A percentile compares a stretch with the other conserved stretches of the same genome.
Evolutionary conservation across 2,113 vertebrate species (phyloP).

Genomic region (Triplophysa rosa): DNA sequence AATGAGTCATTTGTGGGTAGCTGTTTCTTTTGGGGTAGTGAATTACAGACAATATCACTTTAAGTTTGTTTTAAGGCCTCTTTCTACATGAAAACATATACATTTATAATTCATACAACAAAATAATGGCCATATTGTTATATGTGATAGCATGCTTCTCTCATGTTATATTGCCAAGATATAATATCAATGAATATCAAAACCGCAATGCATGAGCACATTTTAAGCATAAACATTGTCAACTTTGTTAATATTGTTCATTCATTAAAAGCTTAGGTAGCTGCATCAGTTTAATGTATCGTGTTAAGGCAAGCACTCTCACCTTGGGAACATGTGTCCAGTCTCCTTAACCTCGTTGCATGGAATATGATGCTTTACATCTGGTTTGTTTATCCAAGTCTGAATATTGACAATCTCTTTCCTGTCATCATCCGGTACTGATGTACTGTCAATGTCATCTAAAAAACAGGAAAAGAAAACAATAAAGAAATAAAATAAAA

Average conservation of each 20-base stretch:
- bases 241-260: neutral
- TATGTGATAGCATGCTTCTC: too few relatives aligned
- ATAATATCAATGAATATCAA: neutral
- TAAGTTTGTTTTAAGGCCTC: too few relatives aligned
- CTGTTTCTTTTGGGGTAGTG: too few relatives aligned
- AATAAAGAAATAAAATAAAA: neutral
- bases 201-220: neutral
- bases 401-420: slow-evolving; percentile 97
- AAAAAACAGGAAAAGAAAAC: slow-evolving; percentile 26
- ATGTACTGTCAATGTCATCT: slow-evolving; percentile 99
- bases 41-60: too few relatives aligned
- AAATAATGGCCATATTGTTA: too few relatives aligned
- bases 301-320: slow-evolving; percentile 20
- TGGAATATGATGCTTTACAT: slow-evolving; percentile 91
- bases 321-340: slow-evolving; percentile 98
- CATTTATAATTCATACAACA: too few relatives aligned
- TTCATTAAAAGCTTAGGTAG: neutral
- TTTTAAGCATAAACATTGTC: neutral
- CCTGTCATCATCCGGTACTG: slow-evolving; percentile 95
- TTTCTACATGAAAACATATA: too few relatives aligned
- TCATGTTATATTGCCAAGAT: neutral
- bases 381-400: slow-evolving; percentile 98
- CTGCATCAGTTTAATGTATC: neutral
- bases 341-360: slow-evolving; percentile 98
- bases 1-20: too few relatives aligned